Conservation (phyloP, 1,140 invertebrate species). For the Dendrolimus kikuchii region DNA sequence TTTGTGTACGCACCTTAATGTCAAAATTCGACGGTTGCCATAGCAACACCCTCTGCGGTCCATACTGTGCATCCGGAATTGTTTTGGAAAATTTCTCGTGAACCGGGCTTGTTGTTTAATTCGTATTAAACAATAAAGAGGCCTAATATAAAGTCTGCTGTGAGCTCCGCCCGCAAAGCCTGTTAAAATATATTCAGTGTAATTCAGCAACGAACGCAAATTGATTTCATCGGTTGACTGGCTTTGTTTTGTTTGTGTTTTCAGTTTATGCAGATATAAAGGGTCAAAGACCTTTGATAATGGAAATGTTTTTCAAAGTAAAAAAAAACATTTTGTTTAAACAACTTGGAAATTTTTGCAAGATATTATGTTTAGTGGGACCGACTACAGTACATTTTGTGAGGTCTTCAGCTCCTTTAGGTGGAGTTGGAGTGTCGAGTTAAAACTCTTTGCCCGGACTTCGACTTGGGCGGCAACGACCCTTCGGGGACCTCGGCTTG, state of each 20-base stretch:
- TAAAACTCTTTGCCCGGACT: too few relatives aligned
- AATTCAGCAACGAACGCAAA: neutral
- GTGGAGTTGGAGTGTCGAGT: too few relatives aligned
- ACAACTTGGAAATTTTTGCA: too few relatives aligned
- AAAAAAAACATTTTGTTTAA: too few relatives aligned
- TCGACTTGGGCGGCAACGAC: too few relatives aligned
- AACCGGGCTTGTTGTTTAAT: conserved; percentile 44
- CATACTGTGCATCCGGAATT: conserved; percentile 36
- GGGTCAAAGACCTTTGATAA: too few relatives aligned
- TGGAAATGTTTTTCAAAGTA: too few relatives aligned
- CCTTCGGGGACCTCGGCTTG: too few relatives aligned
- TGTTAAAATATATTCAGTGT: neutral
- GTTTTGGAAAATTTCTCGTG: conserved; percentile 46
- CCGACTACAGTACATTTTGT: too few relatives aligned
- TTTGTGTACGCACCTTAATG: conserved; percentile 28
- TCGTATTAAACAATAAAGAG: conserved; percentile 27
- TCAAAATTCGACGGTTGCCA: conserved; percentile 48
- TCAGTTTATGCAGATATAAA: neutral
- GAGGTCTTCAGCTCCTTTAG: too few relatives aligned
- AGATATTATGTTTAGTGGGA: too few relatives aligned
- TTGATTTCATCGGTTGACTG: neutral
- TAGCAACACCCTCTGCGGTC: conserved; percentile 59
- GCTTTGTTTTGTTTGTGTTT: neutral
- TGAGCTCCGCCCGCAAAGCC: neutral
- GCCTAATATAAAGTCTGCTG: neutral